Percentiles rank a stretch among this genome's conserved stretches.
Evolutionary conservation across 2,888 invertebrate species (phyloP).

Genomic region (Acronicta alni): DNA sequence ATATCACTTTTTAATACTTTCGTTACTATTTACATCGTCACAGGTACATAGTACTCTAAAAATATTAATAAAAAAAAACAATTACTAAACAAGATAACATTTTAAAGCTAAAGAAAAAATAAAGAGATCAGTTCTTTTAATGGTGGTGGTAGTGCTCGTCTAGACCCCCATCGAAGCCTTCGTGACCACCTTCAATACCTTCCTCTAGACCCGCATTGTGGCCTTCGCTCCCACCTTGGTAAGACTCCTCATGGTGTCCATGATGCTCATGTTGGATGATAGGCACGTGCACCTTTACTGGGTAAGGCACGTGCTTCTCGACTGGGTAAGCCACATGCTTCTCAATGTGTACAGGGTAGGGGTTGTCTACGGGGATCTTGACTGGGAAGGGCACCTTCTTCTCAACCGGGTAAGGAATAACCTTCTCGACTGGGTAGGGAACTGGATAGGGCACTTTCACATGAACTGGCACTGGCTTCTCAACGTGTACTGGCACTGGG

Average conservation of each 20-base stretch:
- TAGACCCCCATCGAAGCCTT: constrained; percentile 33
- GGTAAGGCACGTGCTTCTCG: constrained; percentile 92
- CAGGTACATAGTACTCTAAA: constrained; percentile 76
- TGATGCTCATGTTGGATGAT: constrained; percentile 79
- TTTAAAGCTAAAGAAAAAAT: constrained; percentile 82
- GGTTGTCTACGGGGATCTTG: constrained; percentile 90
- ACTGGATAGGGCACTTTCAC: constrained; percentile 93
- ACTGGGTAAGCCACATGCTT: constrained; percentile 91
- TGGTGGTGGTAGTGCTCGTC: constrained; percentile 75
- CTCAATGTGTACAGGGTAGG: constrained; percentile 90
- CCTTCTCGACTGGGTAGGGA: constrained; percentile 92
- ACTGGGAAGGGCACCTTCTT: constrained; percentile 91
- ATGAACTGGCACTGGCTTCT: constrained; percentile 93
- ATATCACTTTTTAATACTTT: constrained; percentile 85
- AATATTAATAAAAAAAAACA: constrained; percentile 75
- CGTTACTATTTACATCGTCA: constrained; percentile 80
- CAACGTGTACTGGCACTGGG: constrained; percentile 93
- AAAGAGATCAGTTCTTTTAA: constrained; percentile 87
- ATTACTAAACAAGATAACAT: constrained; percentile 82
- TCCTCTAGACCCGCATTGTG: constrained; percentile 56
- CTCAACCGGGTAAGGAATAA: constrained; percentile 91
- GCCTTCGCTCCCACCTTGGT: constrained; percentile 38
- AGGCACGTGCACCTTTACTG: constrained; percentile 92
- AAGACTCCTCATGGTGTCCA: constrained; percentile 34
- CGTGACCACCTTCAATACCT: constrained; percentile 55